Base-by-base conservation (phyloP, 2,888 invertebrate genomes). In the Heliconius ethilla region DNA sequence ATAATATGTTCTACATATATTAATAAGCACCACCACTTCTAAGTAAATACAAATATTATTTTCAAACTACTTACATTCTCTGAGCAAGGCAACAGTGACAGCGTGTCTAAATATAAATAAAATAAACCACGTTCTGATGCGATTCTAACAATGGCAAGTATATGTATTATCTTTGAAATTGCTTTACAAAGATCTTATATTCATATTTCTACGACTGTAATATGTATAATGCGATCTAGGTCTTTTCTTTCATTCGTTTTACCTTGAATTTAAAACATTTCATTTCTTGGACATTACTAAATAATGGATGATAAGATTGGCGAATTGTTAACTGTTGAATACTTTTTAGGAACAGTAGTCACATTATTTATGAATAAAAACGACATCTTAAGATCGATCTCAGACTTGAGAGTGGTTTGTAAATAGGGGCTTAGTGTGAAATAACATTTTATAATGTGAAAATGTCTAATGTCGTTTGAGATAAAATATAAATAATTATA, bases 111-210 rank as follows among this genome's bases (percentile, higher is more conserved):
- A 59, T 25, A 55, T 10, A 55, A 51, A 70, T 29, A 59, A 59
- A 25, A 59, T 37, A 59, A n/a, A 59, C 59, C 7, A 59, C 29
- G 33, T 37, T 55, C 33, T 72, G 72, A 72, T 72, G 72, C 15
- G 25, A n/a, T 33, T 59, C n/a, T 59, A 72, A 72, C 72, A 72
- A 72, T 72, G 59, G 72, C 72, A 72, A 59, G 72, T 72, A 72
- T 59, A 72, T 33, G 7, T 59, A 72, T 72, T 59, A 59, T 72
- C 72, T 59, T 33, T 55, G 37, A 72, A 72, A 72, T 72, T 72
- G 25, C n/a, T 59, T 59, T 33, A 59, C 55, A 72, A 59, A 59
- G 72, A 72, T 59, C 33, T 72, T 33, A 33, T 9, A 37, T 33
- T n/a, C 33, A 59, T 59, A 37, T 72, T 13, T 6, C 40, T 40